phyloP scores from a whole-genome alignment of 2,113 vertebrate genomes.

The Prunella fulvescens region DNA sequence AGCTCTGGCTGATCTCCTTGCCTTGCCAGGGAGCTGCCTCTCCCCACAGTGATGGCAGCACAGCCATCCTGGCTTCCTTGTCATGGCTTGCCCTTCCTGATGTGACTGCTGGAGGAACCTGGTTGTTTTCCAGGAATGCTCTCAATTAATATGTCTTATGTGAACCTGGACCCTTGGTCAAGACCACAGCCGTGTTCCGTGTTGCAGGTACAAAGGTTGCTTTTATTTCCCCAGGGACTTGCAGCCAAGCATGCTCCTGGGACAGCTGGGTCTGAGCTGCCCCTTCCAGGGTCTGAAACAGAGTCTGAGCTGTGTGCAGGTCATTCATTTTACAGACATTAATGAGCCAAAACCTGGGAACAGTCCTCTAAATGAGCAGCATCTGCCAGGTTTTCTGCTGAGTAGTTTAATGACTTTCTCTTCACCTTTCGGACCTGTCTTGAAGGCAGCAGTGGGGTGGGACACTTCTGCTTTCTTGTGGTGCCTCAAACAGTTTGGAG shows the following conservation, averaged over 20 bases:
- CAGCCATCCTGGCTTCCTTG: not conserved
- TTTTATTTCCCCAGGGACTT: not conserved
- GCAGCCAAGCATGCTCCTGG: not conserved
- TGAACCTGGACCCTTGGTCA: conserved; percentile 30
- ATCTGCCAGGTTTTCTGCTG: not conserved
- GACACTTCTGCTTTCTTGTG: not conserved
- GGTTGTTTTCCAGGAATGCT: not conserved
- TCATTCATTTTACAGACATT: not conserved
- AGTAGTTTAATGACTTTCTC: not conserved
- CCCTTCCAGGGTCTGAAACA: not conserved
- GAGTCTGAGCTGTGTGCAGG: not conserved
- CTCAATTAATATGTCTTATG: not conserved
- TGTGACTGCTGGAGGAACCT: not conserved
- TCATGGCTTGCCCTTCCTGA: not conserved
- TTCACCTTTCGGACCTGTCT: not conserved
- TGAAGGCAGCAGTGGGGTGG: not conserved
- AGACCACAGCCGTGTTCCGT: not conserved
- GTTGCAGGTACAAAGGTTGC: not conserved
- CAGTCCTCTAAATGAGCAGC: not conserved
- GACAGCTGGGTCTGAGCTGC: not conserved
- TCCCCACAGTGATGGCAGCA: rapidly evolving
- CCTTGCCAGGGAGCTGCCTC: not conserved
- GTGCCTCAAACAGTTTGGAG: not conserved
- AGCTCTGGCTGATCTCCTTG: not conserved
- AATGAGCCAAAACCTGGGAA: not conserved